Base-by-base conservation (phyloP, 2,888 invertebrate species). In the Brenthis hecate region DNA sequence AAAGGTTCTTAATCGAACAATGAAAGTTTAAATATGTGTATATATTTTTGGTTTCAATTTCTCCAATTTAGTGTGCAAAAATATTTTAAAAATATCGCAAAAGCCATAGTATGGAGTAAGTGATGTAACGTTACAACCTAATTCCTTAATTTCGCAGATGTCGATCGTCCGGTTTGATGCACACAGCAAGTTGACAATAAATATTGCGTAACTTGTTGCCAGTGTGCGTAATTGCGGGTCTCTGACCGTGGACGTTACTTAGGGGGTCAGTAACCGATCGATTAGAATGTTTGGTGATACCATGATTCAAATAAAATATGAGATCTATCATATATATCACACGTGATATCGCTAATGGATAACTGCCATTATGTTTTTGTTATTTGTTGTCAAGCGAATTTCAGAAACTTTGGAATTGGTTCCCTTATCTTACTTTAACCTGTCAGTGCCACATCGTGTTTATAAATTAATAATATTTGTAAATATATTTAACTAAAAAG, bases 201-300 rank as follows among this genome's bases (percentile, higher is more conserved):
- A 57, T 56, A 51, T 72, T 72, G 66, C 70, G 72, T 70, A 72
- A 72, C 50, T 47, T 19, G 57, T n/a, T 53, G 64, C 47, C 63
- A 61, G 66, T 65, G 68, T 66, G 65, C 69, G 70, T 55, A 64
- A 62, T 68, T 62, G 63, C 28, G 57, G 66, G 70, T 70, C 72
- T 63, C 56, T 69, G 80, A 80, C 82, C 83, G 79, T 81, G 80
- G 80, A 82, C 82, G 82, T 83, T 81, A 78, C 85, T 84, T 83
- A 83, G 83, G 74, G 72, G 77, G 76, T 86, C 78, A 74, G 23
- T 69, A 88, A 69, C 81, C 88, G 80, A 86, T 88, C 89, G 87
- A 88, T 88, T 87, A 73, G 83, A 86, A 85, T 51, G 53, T 50
- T 55, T 55, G 54, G 43, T 63, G 23, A 32, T 61, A 28, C 36